Evolutionary conservation across 1,140 invertebrate genomes (phyloP).

Genomic region (Cydia splendana): DNA sequence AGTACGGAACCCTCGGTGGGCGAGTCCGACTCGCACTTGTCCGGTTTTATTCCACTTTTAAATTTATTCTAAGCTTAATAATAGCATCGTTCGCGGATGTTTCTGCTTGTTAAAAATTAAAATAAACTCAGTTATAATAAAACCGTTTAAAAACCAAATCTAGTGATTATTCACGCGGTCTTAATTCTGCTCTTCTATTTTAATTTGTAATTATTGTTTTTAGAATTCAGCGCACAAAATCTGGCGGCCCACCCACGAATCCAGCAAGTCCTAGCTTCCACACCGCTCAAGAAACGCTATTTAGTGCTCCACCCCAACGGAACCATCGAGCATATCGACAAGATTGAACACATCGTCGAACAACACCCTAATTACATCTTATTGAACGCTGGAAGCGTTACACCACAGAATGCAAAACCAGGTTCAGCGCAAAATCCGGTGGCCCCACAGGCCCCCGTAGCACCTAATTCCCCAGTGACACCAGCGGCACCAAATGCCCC

Average conservation of each 20-base stretch:
- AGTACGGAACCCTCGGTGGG: too few relatives aligned
- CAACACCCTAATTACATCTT: slow-evolving; percentile 48
- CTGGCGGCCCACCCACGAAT: slow-evolving; percentile 33
- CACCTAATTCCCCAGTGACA: too few relatives aligned
- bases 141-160: too few relatives aligned
- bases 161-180: too few relatives aligned
- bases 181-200: background rate
- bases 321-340: slow-evolving; percentile 50
- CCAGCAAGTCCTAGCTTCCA: slow-evolving; percentile 36
- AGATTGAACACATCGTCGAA: slow-evolving; percentile 42
- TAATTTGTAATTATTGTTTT: background rate
- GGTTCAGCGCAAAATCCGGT: background rate
- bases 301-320: slow-evolving; percentile 53
- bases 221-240: background rate
- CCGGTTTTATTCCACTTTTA: too few relatives aligned
- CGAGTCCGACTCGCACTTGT: too few relatives aligned
- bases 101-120: too few relatives aligned
- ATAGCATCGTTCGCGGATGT: too few relatives aligned
- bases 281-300: slow-evolving; percentile 46
- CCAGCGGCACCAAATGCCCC: background rate
- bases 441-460: background rate
- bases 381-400: slow-evolving; percentile 44
- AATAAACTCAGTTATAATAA: too few relatives aligned
- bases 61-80: too few relatives aligned
- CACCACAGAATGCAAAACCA: slow-evolving; percentile 1